phyloP scores from a whole-genome alignment of 2,797 vertebrate genomes.

The Scomberomorus guttatus region DNA sequence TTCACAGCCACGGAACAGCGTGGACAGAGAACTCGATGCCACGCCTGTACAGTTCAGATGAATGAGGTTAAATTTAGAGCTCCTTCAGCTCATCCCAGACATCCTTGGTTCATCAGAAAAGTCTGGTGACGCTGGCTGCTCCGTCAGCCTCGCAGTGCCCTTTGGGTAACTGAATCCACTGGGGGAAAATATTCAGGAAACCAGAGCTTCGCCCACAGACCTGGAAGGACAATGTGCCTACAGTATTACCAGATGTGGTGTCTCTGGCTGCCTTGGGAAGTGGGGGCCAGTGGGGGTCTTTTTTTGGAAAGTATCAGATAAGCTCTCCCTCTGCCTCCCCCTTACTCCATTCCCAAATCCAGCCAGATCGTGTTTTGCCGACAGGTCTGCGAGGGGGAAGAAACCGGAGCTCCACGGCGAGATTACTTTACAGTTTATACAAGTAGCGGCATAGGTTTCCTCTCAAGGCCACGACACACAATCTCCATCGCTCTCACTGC shows the following conservation, averaged over 20 bases:
- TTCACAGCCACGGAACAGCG: slow-evolving; percentile 26
- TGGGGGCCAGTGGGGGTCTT: slow-evolving; percentile 83
- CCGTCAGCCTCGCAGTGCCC: slow-evolving; percentile 84
- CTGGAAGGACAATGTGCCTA: slow-evolving; percentile 96
- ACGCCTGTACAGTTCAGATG: slow-evolving; percentile 52
- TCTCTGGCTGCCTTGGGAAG: slow-evolving; percentile 91
- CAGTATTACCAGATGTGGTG: slow-evolving; percentile 99
- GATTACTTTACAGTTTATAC: slow-evolving; percentile 98
- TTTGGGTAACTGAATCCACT: slow-evolving; percentile 92
- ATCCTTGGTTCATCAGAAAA: slow-evolving; percentile 73
- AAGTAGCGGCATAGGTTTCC: slow-evolving; percentile 95
- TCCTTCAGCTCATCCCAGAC: slow-evolving; percentile 76
- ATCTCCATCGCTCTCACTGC: slow-evolving; percentile 91
- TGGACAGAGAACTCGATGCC: slow-evolving; percentile 17
- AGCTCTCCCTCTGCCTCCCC: slow-evolving; percentile 82
- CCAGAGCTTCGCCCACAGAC: slow-evolving; percentile 89
- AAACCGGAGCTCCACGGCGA: slow-evolving; percentile 89
- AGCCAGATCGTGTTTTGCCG: slow-evolving; percentile 94
- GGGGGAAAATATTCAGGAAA: slow-evolving; percentile 95
- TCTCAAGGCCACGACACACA: slow-evolving; percentile 94
- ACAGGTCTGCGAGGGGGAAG: slow-evolving; percentile 94
- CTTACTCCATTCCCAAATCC: slow-evolving; percentile 94
- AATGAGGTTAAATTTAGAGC: slow-evolving; percentile 77
- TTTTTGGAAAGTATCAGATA: slow-evolving; percentile 96
- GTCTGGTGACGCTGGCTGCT: slow-evolving; percentile 71